phyloP scores from a whole-genome alignment of 1,140 invertebrate species.

The Elymnias hypermnestra region DNA sequence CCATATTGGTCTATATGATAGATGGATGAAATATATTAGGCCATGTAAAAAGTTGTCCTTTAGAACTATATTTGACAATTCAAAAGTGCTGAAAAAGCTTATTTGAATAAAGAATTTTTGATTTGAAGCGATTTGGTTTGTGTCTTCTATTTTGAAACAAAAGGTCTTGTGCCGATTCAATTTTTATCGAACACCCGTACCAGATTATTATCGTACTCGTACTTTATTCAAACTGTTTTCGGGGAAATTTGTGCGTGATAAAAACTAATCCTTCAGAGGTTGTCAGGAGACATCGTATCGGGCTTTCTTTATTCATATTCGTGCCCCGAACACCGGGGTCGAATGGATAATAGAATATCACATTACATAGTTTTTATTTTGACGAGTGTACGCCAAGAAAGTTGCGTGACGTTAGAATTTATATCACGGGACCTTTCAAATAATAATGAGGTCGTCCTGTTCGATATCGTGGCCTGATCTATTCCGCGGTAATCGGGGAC shows the following conservation, averaged over 20 bases:
- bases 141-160: neutral
- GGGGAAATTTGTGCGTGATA: constrained; percentile 62
- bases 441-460: constrained; percentile 61
- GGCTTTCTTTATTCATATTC: constrained; percentile 56
- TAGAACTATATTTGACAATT: too few relatives aligned
- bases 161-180: constrained; percentile 42
- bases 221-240: constrained; percentile 11
- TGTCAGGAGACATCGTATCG: constrained; percentile 53
- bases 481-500: constrained; percentile 38
- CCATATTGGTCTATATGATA: too few relatives aligned
- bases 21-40: too few relatives aligned
- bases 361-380: constrained; percentile 61
- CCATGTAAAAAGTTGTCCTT: too few relatives aligned
- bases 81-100: too few relatives aligned
- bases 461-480: constrained; percentile 49
- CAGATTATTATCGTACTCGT: constrained; percentile 34
- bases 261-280: constrained; percentile 58
- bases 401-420: constrained; percentile 65
- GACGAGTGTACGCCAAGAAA: constrained; percentile 58
- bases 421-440: constrained; percentile 64
- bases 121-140: too few relatives aligned
- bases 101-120: too few relatives aligned
- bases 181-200: constrained; percentile 43
- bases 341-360: constrained; percentile 45
- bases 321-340: constrained; percentile 39